Conservation (phyloP, 2,888 invertebrate genomes). For the Adineta ricciae region DNA sequence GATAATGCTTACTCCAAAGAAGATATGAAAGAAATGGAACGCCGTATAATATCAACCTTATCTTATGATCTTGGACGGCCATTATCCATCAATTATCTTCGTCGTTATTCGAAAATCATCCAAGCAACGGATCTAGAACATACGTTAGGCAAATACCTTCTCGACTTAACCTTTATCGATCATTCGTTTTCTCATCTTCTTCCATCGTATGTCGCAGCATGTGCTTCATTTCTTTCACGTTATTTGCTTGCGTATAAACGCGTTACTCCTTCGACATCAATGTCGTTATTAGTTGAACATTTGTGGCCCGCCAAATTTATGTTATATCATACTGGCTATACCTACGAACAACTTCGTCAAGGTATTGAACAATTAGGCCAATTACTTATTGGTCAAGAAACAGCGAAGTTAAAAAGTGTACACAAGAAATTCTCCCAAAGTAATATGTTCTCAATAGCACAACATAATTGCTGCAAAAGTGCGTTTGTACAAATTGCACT, state of each 20-base stretch:
- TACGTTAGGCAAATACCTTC: conserved; percentile 4
- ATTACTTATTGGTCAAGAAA: background rate
- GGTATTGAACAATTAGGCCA: conserved; percentile 20
- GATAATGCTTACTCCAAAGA: conserved; percentile 16
- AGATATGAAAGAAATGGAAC: conserved; percentile 21
- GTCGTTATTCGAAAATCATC: background rate
- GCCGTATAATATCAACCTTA: background rate
- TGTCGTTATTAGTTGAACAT: background rate
- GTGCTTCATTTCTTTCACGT: conserved; percentile 22
- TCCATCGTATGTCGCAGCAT: conserved; percentile 3
- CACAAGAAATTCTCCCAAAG: background rate
- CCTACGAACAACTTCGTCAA: background rate
- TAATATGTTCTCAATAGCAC: background rate
- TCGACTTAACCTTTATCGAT: conserved; percentile 21
- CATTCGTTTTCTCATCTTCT: background rate
- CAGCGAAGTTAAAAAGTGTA: conserved; percentile 19
- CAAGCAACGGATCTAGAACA: conserved; percentile 18
- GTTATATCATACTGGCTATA: background rate
- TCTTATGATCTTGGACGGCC: background rate
- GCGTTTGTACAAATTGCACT: conserved; percentile 3
- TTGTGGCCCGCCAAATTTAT: background rate
- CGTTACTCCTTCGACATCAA: background rate
- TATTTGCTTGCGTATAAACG: background rate
- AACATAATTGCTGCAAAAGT: conserved; percentile 6
- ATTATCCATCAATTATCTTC: background rate